These are phyloP conservation scores for Rhinolophus sinicus DNA, from an alignment of 2,113 vertebrate species.

Conservation along the genomic window DNA sequence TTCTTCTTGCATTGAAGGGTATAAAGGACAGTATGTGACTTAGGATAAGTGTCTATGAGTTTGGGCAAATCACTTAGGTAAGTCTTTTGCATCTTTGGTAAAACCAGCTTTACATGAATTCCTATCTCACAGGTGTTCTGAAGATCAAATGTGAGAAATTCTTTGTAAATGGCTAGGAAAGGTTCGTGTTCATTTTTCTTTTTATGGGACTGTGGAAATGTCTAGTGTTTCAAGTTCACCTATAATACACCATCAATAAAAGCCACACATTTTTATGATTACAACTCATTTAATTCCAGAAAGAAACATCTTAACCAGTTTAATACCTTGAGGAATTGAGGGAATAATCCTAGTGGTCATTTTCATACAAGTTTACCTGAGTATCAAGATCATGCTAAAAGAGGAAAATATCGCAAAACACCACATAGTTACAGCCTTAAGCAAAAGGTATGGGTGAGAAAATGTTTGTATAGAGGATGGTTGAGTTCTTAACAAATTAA, in stretches of 20 bases:
- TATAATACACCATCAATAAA: neutral
- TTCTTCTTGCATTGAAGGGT: neutral
- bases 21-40: neutral
- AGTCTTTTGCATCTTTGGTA: neutral
- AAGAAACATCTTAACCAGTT: slow-evolving; percentile 46
- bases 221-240: slow-evolving; percentile 31
- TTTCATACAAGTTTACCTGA: neutral
- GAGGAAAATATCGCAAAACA: neutral
- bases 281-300: slow-evolving; percentile 48
- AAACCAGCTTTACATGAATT: neutral
- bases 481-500: neutral
- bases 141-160: slow-evolving; percentile 10
- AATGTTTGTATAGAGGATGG: neutral
- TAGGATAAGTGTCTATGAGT: neutral
- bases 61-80: neutral
- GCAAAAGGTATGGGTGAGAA: neutral
- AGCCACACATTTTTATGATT: slow-evolving; percentile 46
- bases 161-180: slow-evolving; percentile 5
- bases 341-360: neutral
- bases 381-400: neutral
- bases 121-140: neutral
- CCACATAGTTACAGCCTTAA: neutral
- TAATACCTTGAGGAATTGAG: neutral
- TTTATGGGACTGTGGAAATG: slow-evolving; percentile 27
- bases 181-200: slow-evolving; percentile 52